These are phyloP conservation scores for Panzeria rudis DNA, from an alignment of 2,888 invertebrate genomes.

Conservation along the genomic window DNA sequence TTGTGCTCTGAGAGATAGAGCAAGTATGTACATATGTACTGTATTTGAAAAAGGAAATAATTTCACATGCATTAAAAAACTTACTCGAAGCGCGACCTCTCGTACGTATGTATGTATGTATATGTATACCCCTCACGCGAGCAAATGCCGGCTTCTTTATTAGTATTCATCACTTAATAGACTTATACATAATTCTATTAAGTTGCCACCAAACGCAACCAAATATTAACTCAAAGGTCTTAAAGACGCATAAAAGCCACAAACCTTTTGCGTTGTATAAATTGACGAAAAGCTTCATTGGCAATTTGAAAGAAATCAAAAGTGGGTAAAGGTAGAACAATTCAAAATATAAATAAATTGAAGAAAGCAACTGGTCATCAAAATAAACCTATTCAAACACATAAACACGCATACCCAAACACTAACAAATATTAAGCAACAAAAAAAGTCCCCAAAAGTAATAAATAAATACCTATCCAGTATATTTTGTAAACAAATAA, in stretches of 20 bases:
- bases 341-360: background rate
- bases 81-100: too few species aligned
- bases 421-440: background rate
- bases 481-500: conserved; percentile 76
- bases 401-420: background rate
- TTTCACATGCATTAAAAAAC: too few species aligned
- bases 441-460: conserved; percentile 29
- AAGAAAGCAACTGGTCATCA: background rate
- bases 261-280: conserved; percentile 50
- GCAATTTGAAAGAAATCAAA: background rate
- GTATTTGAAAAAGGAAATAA: too few species aligned
- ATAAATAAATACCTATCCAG: conserved; percentile 12
- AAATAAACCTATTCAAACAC: background rate
- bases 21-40: too few species aligned
- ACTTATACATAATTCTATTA: background rate
- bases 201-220: background rate
- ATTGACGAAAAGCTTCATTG: conserved; percentile 10
- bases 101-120: too few species aligned
- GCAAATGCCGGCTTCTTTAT: too few species aligned
- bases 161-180: background rate
- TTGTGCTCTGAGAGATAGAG: too few species aligned
- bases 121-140: too few species aligned
- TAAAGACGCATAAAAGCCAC: conserved; percentile 15
- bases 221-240: conserved; percentile 29
- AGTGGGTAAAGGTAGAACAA: conserved; percentile 1